Percentiles rank a stretch among this genome's conserved stretches.
These are phyloP conservation scores for Lithophane socia DNA, from an alignment of 2,888 invertebrate genomes.

Conservation along the genomic window DNA sequence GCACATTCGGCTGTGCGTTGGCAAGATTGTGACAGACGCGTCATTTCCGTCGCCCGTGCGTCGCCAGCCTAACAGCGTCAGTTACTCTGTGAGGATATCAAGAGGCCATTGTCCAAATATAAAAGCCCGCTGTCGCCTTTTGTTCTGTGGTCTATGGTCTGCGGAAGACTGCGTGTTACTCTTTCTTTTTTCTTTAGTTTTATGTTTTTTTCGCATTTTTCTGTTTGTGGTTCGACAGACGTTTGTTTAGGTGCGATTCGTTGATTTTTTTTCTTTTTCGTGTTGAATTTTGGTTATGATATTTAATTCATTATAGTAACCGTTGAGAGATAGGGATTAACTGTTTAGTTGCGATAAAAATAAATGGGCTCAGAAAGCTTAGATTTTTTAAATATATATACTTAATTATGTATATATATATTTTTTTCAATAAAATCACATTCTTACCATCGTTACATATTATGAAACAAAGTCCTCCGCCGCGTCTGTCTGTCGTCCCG, in stretches of 20 bases:
- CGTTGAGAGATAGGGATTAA: background rate
- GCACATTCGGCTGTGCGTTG: slow-evolving; percentile 59
- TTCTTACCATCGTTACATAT: too few relatives aligned
- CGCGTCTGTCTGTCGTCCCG: too few relatives aligned
- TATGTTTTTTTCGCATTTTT: slow-evolving; percentile 46
- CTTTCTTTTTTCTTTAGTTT: slow-evolving; percentile 49
- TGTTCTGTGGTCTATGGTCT: slow-evolving; percentile 69
- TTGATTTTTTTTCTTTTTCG: background rate
- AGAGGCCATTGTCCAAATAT: slow-evolving; percentile 80
- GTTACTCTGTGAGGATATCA: slow-evolving; percentile 75
- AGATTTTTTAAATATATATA: too few relatives aligned
- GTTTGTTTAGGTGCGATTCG: slow-evolving; percentile 29
- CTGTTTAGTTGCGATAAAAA: background rate
- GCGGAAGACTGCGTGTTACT: slow-evolving; percentile 66
- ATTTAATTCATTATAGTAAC: background rate
- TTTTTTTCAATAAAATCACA: too few relatives aligned
- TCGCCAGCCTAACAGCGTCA: slow-evolving; percentile 73
- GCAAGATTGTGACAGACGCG: slow-evolving; percentile 79
- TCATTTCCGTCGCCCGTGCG: slow-evolving; percentile 79
- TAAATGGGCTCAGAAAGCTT: too few relatives aligned
- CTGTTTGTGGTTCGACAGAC: slow-evolving; percentile 20
- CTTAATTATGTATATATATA: too few relatives aligned
- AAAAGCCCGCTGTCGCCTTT: slow-evolving; percentile 74
- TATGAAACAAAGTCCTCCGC: too few relatives aligned
- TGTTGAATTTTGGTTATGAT: background rate